Conservation (phyloP, 2,888 invertebrate species). For the Platycheirus rosarum region DNA sequence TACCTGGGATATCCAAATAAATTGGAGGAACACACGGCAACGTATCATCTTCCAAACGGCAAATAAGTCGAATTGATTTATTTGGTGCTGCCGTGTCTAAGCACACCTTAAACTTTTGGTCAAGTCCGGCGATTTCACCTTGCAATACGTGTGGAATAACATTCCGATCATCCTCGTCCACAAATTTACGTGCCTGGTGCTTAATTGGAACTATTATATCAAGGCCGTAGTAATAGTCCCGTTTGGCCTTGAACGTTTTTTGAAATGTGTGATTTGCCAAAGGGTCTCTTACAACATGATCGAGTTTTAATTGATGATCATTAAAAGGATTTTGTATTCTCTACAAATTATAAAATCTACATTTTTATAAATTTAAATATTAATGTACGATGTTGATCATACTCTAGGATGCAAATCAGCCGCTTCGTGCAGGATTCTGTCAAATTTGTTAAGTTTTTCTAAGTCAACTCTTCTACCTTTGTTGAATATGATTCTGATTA, state of each 20-base stretch:
- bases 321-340: not conserved
- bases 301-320: not conserved
- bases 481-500: not conserved
- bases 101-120: conserved; percentile 92
- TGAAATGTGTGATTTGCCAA: conserved; percentile 94
- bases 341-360: not conserved
- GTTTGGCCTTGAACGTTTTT: conserved; percentile 93
- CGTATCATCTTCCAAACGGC: conserved; percentile 93
- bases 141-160: conserved; percentile 95
- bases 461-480: not conserved
- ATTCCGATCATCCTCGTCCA: conserved; percentile 79
- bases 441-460: not conserved
- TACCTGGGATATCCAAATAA: conserved; percentile 90
- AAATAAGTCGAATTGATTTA: conserved; percentile 87
- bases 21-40: conserved; percentile 96
- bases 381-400: not conserved
- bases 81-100: conserved; percentile 84
- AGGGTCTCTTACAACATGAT: conserved; percentile 82
- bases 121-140: conserved; percentile 95
- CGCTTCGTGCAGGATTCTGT: not conserved
- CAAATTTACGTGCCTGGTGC: not conserved
- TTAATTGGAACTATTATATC: conserved; percentile 7
- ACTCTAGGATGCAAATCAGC: not conserved
- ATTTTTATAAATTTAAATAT: too few species aligned
- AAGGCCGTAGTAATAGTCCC: conserved; percentile 92